Percentiles rank a stretch among this genome's conserved stretches.
Conservation (phyloP, 2,888 invertebrate genomes). For the Meghimatium bilineatum region DNA sequence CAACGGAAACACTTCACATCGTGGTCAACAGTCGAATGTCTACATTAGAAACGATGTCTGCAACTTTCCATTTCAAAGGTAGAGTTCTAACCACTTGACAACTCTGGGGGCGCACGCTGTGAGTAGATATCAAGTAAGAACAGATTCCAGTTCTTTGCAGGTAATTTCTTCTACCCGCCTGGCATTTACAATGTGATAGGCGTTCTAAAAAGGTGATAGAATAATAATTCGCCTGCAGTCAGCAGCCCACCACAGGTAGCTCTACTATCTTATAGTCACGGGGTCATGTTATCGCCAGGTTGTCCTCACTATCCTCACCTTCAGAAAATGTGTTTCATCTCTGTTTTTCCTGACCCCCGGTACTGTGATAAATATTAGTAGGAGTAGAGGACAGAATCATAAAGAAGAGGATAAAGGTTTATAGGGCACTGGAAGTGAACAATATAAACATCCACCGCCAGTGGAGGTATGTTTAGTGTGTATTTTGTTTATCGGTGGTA, state of each 20-base stretch:
- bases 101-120: no score
- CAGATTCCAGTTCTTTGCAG: not conserved
- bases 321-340: not conserved
- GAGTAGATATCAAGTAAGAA: no score
- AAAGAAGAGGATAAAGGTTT: not conserved
- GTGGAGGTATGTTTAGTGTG: not conserved
- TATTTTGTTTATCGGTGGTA: not conserved
- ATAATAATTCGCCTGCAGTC: not conserved
- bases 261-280: not conserved
- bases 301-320: not conserved
- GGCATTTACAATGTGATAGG: not conserved
- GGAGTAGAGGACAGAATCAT: no score
- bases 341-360: no score
- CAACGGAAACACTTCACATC: no score
- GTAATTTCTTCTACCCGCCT: not conserved
- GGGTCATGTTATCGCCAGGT: slow-evolving; percentile 1
- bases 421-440: not conserved
- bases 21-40: no score
- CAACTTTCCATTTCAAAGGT: no score
- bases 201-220: not conserved
- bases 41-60: no score
- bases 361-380: slow-evolving; percentile 15
- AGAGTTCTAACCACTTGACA: no score
- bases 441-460: slow-evolving; percentile 8
- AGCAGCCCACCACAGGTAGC: not conserved